phyloP scores from a whole-genome alignment of 1,140 invertebrate species.

The Apocrypta bakeri region DNA sequence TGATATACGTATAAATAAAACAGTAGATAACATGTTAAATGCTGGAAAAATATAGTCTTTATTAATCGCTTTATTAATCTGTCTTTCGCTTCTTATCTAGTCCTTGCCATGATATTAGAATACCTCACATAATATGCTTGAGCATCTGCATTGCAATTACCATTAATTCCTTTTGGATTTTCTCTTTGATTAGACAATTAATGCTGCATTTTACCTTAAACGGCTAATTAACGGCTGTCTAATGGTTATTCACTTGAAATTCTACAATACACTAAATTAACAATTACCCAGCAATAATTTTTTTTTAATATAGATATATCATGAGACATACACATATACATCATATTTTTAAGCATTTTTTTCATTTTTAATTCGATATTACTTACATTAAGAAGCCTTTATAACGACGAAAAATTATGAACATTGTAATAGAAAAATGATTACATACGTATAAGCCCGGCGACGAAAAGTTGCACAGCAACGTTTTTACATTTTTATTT shows the following conservation, averaged over 20 bases:
- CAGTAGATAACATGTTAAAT: slow-evolving; percentile 48
- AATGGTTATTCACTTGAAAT: slow-evolving; percentile 46
- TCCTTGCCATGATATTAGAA: slow-evolving; percentile 13
- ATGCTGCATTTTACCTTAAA: background rate
- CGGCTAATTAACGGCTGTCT: background rate
- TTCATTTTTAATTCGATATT: slow-evolving; percentile 49
- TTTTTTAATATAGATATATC: slow-evolving; percentile 42
- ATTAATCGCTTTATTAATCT: slow-evolving; percentile 57
- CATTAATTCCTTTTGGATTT: background rate
- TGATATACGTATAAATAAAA: background rate
- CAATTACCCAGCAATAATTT: slow-evolving; percentile 40
- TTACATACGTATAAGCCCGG: slow-evolving; percentile 28
- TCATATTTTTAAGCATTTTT: slow-evolving; percentile 41
- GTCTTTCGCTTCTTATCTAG: slow-evolving; percentile 36
- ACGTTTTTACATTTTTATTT: slow-evolving; percentile 22
- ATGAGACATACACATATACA: too few species aligned
- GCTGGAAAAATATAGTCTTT: slow-evolving; percentile 68
- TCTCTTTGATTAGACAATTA: background rate
- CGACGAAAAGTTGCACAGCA: slow-evolving; percentile 52
- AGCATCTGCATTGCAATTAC: slow-evolving; percentile 1
- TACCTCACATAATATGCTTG: background rate
- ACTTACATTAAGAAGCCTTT: slow-evolving; percentile 48
- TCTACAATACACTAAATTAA: slow-evolving; percentile 36
- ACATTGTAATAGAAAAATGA: slow-evolving; percentile 50
- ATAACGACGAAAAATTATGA: slow-evolving; percentile 42